These are phyloP conservation scores for Meteorus sp. DNA, from an alignment of 1,140 invertebrate genomes.

Conservation along the genomic window DNA sequence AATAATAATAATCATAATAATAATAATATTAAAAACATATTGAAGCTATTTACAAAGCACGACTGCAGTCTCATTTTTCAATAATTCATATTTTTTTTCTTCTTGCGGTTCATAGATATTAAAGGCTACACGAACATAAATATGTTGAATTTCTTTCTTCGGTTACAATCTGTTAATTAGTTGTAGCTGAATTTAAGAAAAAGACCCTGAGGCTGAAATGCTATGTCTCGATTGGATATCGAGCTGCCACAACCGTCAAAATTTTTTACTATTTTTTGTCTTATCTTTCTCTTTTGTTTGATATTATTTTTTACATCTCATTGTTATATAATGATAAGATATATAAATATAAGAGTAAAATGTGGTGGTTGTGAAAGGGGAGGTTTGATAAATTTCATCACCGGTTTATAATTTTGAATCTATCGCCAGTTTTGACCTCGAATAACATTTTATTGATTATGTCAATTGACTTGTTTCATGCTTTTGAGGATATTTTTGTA, in stretches of 20 bases:
- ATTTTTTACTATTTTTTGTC: constrained; percentile 3
- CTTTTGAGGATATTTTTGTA: too few species aligned
- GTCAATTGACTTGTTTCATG: too few species aligned
- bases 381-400: too few species aligned
- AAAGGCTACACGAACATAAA: background rate
- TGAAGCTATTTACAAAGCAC: constrained; percentile 57
- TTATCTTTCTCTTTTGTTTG: too few species aligned
- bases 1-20: constrained; percentile 41
- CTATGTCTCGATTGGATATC: constrained; percentile 18
- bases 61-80: constrained; percentile 48
- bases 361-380: background rate
- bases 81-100: constrained; percentile 19
- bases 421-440: background rate
- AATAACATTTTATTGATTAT: too few species aligned
- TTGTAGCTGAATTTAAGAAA: constrained; percentile 5
- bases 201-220: constrained; percentile 13
- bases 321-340: constrained; percentile 9
- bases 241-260: constrained; percentile 20
- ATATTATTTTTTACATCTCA: constrained; percentile 10
- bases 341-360: constrained; percentile 2
- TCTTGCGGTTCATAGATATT: background rate
- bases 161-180: too few species aligned
- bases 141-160: background rate
- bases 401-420: background rate
- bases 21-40: constrained; percentile 54